A percentile compares a stretch with the other conserved stretches of the same genome.
Evolutionary conservation across 2,113 vertebrate genomes (phyloP).

Genomic region (Caracal caracal): DNA sequence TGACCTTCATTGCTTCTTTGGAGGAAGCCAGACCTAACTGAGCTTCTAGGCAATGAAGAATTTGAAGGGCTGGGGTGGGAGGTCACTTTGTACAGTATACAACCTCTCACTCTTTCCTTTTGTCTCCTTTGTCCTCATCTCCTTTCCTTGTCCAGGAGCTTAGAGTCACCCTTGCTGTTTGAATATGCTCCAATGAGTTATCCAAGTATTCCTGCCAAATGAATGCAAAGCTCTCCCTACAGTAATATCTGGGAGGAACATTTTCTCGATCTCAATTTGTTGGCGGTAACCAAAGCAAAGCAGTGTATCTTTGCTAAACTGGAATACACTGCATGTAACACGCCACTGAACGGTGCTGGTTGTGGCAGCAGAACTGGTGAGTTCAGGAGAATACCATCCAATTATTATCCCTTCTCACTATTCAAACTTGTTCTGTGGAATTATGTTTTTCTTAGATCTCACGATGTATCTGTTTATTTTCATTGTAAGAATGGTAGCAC

Average conservation of each 20-base stretch:
- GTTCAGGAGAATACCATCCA: background rate
- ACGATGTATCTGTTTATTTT: background rate
- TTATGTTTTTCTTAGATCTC: background rate
- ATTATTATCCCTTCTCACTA: background rate
- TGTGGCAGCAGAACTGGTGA: background rate
- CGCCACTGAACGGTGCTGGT: background rate
- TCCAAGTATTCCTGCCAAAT: constrained; percentile 8
- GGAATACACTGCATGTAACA: background rate
- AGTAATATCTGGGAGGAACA: background rate
- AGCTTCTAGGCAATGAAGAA: background rate
- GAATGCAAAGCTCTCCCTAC: background rate
- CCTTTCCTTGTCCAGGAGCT: background rate
- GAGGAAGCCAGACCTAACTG: background rate
- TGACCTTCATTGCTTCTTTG: background rate
- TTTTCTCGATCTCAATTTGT: background rate
- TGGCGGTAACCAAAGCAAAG: background rate
- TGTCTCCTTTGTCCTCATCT: background rate
- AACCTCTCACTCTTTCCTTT: background rate
- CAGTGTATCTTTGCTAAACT: background rate
- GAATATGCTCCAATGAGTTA: background rate
- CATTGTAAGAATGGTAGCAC: background rate
- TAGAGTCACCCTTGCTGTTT: background rate
- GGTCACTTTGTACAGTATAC: background rate
- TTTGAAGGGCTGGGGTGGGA: no score
- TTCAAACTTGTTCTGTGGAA: background rate